These are phyloP conservation scores for Porites lutea DNA, from an alignment of 64 coral and sea anemone species.

Conservation along the genomic window DNA sequence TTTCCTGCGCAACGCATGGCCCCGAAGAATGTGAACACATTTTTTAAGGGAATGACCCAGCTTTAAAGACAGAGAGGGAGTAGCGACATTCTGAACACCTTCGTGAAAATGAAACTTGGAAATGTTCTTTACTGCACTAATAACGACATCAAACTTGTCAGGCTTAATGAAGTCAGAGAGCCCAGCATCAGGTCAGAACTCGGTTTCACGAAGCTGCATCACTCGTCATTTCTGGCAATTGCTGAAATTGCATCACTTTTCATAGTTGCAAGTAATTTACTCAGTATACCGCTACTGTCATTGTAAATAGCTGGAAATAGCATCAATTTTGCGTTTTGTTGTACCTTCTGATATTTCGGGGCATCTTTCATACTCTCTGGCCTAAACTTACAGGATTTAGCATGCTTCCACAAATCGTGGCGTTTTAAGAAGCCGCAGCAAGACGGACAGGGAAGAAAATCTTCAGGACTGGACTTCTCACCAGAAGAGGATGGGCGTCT, in stretches of 20 bases:
- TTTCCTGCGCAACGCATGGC: slow-evolving; percentile 41
- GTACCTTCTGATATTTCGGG: not conserved
- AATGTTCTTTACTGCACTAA: slow-evolving; percentile 24
- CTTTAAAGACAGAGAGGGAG: slow-evolving; percentile 48
- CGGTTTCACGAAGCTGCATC: not conserved
- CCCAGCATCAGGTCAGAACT: not conserved
- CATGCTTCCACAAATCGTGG: slow-evolving; percentile 66
- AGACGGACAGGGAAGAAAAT: slow-evolving; percentile 57
- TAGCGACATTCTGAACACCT: slow-evolving; percentile 35
- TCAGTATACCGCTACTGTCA: not conserved
- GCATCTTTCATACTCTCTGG: not conserved
- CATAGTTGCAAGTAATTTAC: slow-evolving; percentile 26
- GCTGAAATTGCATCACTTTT: slow-evolving; percentile 40
- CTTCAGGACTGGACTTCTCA: not conserved
- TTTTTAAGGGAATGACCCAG: slow-evolving; percentile 48
- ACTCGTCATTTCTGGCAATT: slow-evolving; percentile 18
- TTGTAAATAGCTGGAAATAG: not conserved
- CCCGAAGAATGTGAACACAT: slow-evolving; percentile 6
- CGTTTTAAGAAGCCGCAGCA: slow-evolving; percentile 54
- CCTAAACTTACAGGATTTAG: not conserved
- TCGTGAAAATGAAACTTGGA: slow-evolving; percentile 10
- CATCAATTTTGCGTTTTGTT: slow-evolving; percentile 15
- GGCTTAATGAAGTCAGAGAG: slow-evolving; percentile 51
- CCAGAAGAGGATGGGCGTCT: slow-evolving; percentile 34
- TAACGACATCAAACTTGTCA: slow-evolving; percentile 49